Conservation (phyloP, 1,140 invertebrate genomes). For the Drosophila gunungcola region DNA sequence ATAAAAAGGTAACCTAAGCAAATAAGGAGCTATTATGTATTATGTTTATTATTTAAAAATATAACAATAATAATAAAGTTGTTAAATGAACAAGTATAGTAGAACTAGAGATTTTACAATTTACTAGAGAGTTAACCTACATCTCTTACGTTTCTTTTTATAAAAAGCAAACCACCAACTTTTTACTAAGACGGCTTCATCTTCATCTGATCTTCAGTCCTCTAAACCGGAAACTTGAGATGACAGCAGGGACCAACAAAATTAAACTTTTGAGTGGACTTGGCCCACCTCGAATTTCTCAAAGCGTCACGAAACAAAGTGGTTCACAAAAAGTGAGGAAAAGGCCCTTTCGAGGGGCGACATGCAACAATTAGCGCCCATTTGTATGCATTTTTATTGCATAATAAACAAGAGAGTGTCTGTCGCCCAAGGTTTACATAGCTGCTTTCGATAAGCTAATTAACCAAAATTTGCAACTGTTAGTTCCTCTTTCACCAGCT, state of each 20-base stretch:
- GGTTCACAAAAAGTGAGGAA: conserved; percentile 23
- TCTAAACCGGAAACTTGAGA: conserved; percentile 43
- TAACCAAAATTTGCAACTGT: conserved; percentile 45
- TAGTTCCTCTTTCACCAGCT: conserved; percentile 35
- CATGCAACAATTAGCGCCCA: conserved; percentile 59
- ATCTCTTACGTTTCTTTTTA: not conserved
- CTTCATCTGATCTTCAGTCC: conserved; percentile 25
- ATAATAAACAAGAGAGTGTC: conserved; percentile 56
- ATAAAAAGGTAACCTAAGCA: conserved; percentile 15
- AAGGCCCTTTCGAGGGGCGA: conserved; percentile 37
- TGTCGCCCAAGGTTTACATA: conserved; percentile 8
- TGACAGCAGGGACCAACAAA: conserved; percentile 25
- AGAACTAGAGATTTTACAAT: no score
- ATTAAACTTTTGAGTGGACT: conserved; percentile 36
- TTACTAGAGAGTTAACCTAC: not conserved
- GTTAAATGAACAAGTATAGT: no score
- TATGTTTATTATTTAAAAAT: not conserved
- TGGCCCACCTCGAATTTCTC: conserved; percentile 39
- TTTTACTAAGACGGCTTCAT: not conserved
- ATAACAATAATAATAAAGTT: no score
- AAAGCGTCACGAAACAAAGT: conserved; percentile 31
- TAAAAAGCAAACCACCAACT: not conserved
- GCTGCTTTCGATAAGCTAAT: conserved; percentile 28
- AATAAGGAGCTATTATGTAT: not conserved
- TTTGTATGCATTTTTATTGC: conserved; percentile 65